A percentile compares a stretch with the other conserved stretches of the same genome.
phyloP scores from a whole-genome alignment of 2,113 vertebrate species.

The Hipposideros armiger region DNA sequence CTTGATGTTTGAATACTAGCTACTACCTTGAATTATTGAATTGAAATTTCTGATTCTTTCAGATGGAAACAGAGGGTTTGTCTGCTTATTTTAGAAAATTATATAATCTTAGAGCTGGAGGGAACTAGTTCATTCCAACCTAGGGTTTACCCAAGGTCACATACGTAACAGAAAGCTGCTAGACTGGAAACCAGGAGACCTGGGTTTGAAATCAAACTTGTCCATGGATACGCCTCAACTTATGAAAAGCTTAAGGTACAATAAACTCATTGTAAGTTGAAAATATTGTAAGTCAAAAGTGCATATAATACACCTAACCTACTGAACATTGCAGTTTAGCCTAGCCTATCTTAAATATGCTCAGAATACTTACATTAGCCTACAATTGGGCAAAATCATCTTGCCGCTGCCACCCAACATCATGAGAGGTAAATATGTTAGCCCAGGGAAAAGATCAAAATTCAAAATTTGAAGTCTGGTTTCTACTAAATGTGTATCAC shows the following conservation, averaged over 20 bases:
- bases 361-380: neutral
- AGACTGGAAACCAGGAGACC: neutral
- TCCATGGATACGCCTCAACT: neutral
- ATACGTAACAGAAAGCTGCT: neutral
- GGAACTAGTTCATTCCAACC: neutral
- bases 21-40: neutral
- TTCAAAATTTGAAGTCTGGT: neutral
- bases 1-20: neutral
- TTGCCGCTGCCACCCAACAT: too few relatives aligned
- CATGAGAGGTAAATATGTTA: neutral
- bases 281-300: neutral
- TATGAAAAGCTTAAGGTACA: neutral
- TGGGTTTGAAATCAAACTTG: neutral
- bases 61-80: neutral
- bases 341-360: neutral
- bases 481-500: neutral
- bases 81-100: conserved; percentile 32
- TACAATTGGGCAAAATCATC: neutral
- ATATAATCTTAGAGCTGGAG: conserved; percentile 12
- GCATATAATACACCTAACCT: neutral
- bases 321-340: neutral
- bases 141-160: neutral
- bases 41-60: neutral
- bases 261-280: neutral
- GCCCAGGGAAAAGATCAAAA: neutral